Conservation (phyloP, 1,140 invertebrate species). For the Nephotettix cincticeps region DNA sequence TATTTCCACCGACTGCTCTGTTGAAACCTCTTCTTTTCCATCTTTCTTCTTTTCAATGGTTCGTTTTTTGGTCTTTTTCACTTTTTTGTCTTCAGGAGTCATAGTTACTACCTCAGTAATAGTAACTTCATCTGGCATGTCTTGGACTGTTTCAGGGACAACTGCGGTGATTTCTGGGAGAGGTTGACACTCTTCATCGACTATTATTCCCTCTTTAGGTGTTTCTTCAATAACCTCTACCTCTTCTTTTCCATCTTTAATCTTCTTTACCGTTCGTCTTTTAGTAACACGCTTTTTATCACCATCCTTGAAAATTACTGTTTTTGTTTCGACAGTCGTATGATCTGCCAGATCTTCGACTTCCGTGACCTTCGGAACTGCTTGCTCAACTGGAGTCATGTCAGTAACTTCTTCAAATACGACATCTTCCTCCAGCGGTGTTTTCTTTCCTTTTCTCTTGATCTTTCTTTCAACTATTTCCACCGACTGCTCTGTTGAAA, state of each 20-base stretch:
- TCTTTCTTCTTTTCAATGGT: conserved; percentile 37
- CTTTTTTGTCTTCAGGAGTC: conserved; percentile 30
- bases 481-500: neutral
- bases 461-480: conserved; percentile 8
- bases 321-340: conserved; percentile 17
- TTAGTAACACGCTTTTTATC: conserved; percentile 13
- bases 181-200: conserved; percentile 9
- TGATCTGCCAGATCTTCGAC: conserved; percentile 6
- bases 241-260: conserved; percentile 39
- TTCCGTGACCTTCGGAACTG: conserved; percentile 42
- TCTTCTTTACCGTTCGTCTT: conserved; percentile 35
- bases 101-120: conserved; percentile 41
- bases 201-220: conserved; percentile 14
- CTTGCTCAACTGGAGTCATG: conserved; percentile 36
- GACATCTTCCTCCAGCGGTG: conserved; percentile 28
- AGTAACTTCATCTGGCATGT: conserved; percentile 39
- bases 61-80: conserved; percentile 46
- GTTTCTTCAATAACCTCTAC: conserved; percentile 25
- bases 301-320: conserved; percentile 8
- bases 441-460: conserved; percentile 28
- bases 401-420: conserved; percentile 25
- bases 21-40: conserved; percentile 25
- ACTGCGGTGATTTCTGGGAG: conserved; percentile 9
- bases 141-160: conserved; percentile 29
- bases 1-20: neutral